Conservation (phyloP, 35 echinoderm and acorn worm genomes). For the Stichopus chloronotus region DNA sequence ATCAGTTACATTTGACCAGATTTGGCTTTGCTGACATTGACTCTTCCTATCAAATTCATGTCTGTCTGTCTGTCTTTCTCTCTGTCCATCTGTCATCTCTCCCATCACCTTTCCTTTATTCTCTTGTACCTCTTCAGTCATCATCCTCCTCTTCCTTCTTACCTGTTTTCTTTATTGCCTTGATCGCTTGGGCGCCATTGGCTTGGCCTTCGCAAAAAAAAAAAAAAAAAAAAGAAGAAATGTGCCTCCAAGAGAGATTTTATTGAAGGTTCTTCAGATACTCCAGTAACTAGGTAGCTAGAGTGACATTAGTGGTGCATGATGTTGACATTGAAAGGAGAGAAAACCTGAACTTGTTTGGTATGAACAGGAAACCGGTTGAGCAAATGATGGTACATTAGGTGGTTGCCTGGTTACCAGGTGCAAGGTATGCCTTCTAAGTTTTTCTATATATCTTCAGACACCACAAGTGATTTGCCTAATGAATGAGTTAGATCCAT, state of each 20-base stretch:
- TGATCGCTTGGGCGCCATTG: too few species aligned
- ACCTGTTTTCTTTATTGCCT: too few species aligned
- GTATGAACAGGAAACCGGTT: conserved; percentile 12
- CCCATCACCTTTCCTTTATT: too few species aligned
- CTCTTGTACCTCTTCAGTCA: too few species aligned
- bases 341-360: conserved; percentile 10
- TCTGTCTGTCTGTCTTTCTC: not conserved
- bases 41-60: not conserved
- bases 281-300: conserved; percentile 15
- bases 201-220: not conserved
- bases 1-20: not conserved
- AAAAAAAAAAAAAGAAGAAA: not conserved
- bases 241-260: conserved; percentile 29
- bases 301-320: conserved; percentile 11
- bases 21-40: not conserved
- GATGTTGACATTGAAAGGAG: conserved; percentile 32
- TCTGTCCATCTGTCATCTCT: not conserved
- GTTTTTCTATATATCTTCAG: not conserved
- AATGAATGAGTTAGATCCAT: not conserved
- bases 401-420: conserved; percentile 28
- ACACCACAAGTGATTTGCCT: conserved; percentile 1
- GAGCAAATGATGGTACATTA: conserved; percentile 1
- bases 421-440: conserved; percentile 30
- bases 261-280: conserved; percentile 41
- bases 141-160: not conserved